Base-by-base conservation (phyloP, 2,797 vertebrate genomes). In the Fistularia commersonii region DNA sequence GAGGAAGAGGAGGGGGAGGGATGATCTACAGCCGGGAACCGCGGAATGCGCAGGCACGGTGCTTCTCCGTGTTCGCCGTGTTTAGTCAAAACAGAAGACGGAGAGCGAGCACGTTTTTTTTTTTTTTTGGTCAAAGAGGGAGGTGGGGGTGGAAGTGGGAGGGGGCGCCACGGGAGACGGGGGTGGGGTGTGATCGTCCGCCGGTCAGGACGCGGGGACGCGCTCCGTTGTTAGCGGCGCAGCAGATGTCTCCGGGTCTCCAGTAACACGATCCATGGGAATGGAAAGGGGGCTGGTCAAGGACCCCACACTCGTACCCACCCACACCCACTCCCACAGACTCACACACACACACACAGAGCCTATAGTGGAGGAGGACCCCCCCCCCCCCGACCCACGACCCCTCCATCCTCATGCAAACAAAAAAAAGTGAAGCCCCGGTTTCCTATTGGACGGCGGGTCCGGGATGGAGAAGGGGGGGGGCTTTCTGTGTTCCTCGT, bases 231-330 rank as follows among this genome's bases (percentile, higher is more conserved):
- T 85, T 82, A 54, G 41, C 13, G 38, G 62, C 39, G 54, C 65
- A 80, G 79, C 85, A 78, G 85, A 86, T 78, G 85, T 79, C 84
- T 79, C 56, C 39, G 54, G 78, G 75, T 59, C 76, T 80, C 74
- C 65, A 49, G 89, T 87, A 89, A 91, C 53, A 78, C 71, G 86
- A 92, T 87, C 85, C 80, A 83, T 85, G 85, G 86, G 86, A 88
- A 87, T 86, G 81, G 77, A 76, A 80, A 78, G 32, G 69, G 82
- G 89, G 83, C 61, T 51, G 83, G 81, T 69, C 81, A 50, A 43
- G 54, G 48, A 3, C 50, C 37, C 11, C 31, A 39, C 39, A 31
- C 51, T 55, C 52, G 41, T 52, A 49, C 58, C 36, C 33, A 47
- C 23, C 40, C 35, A 45, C 38, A 9, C 34, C 7, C n/a, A 33